Evolutionary conservation across 2,797 vertebrate genomes (phyloP).

Genomic region (Steatocranus sp.): DNA sequence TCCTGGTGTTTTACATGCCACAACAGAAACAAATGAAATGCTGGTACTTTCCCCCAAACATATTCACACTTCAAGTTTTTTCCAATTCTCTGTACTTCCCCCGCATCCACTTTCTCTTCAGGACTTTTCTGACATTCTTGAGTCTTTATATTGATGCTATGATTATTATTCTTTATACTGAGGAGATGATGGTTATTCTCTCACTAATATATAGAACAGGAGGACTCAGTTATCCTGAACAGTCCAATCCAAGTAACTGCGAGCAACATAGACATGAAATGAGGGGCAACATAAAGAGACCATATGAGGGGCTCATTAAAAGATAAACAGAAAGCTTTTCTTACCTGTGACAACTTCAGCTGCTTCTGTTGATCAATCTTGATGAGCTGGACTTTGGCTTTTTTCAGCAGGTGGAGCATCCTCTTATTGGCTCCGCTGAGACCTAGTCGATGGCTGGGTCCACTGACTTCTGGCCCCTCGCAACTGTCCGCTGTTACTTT

Average conservation of each 20-base stretch:
- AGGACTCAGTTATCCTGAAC: neutral
- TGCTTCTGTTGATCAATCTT: slow-evolving; percentile 92
- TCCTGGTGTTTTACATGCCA: neutral
- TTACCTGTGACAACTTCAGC: slow-evolving; percentile 78
- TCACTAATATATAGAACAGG: neutral
- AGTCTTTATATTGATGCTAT: neutral
- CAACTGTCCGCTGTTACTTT: neutral
- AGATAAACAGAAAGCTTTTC: neutral
- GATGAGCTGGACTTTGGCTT: slow-evolving; percentile 90
- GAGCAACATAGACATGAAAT: neutral
- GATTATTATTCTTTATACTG: neutral
- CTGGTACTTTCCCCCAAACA: neutral
- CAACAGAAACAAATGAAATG: neutral
- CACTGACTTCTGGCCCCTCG: slow-evolving; percentile 42
- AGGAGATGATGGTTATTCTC: neutral
- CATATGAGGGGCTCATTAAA: neutral
- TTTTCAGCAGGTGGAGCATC: slow-evolving; percentile 89
- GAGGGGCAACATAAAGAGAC: neutral
- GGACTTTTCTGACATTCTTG: neutral
- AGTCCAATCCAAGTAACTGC: neutral
- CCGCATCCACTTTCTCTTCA: neutral
- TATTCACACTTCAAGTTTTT: neutral
- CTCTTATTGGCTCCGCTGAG: slow-evolving; percentile 86
- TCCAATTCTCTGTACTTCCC: neutral
- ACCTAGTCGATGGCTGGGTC: slow-evolving; percentile 54